phyloP scores from a whole-genome alignment of 2,888 invertebrate genomes.

The Oscheius onirici region DNA sequence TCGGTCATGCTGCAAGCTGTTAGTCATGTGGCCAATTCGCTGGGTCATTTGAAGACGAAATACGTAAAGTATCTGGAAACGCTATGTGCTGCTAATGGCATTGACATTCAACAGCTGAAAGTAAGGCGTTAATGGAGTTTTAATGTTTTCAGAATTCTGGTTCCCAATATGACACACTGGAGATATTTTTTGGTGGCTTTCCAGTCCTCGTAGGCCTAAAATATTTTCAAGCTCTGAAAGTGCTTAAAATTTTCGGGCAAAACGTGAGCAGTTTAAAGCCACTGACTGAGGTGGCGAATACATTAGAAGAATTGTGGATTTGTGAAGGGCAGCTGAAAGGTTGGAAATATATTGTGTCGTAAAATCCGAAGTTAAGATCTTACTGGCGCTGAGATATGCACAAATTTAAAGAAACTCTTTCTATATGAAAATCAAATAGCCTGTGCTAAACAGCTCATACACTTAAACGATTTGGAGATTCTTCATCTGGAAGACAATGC shows the following conservation, averaged over 20 bases:
- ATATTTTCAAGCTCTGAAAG: slow-evolving; percentile 56
- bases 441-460: slow-evolving; percentile 41
- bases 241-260: slow-evolving; percentile 54
- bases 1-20: slow-evolving; percentile 28
- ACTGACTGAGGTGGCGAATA: slow-evolving; percentile 57
- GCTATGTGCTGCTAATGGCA: slow-evolving; percentile 63
- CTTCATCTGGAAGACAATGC: slow-evolving; percentile 52
- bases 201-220: slow-evolving; percentile 64
- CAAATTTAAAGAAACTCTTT: slow-evolving; percentile 53
- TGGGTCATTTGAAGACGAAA: slow-evolving; percentile 58
- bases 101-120: slow-evolving; percentile 61
- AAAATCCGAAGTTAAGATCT: slow-evolving; percentile 38
- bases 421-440: slow-evolving; percentile 64
- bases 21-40: slow-evolving; percentile 50
- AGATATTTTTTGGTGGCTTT: slow-evolving; percentile 63
- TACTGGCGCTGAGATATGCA: slow-evolving; percentile 59
- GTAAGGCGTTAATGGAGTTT: slow-evolving; percentile 24
- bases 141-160: slow-evolving; percentile 52
- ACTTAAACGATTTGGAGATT: slow-evolving; percentile 46
- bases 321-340: slow-evolving; percentile 61
- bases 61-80: slow-evolving; percentile 66
- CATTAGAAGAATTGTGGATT: slow-evolving; percentile 64
- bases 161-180: slow-evolving; percentile 49
- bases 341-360: neutral
- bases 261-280: slow-evolving; percentile 60